Evolutionary conservation across 2,113 vertebrate genomes (phyloP).

Genomic region (Ophiodon elongatus): DNA sequence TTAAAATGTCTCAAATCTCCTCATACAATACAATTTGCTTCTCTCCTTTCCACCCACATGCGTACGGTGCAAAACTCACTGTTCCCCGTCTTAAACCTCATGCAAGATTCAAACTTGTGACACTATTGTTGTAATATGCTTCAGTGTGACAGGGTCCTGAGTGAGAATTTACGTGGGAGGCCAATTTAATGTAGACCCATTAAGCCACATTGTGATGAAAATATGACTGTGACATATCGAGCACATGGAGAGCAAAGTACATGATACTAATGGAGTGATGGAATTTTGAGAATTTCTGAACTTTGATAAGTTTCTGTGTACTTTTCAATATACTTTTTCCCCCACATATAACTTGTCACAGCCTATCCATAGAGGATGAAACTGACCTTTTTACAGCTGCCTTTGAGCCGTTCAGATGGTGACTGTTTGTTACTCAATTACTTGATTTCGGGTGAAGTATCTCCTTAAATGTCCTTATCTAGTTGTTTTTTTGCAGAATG

Average conservation of each 20-base stretch:
- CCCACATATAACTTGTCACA: neutral
- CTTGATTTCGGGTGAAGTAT: neutral
- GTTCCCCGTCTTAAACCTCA: neutral
- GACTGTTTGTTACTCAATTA: neutral
- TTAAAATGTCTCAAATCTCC: neutral
- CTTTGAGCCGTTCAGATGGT: neutral
- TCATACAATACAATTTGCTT: neutral
- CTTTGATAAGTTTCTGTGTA: neutral
- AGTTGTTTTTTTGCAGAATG: neutral
- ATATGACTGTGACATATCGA: neutral
- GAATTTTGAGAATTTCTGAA: too few species aligned
- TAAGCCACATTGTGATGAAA: too few species aligned
- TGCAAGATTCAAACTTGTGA: neutral
- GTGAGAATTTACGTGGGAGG: neutral
- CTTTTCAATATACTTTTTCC: neutral
- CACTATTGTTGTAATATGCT: too few species aligned
- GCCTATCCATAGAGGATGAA: neutral
- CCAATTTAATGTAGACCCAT: neutral
- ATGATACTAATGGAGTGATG: neutral
- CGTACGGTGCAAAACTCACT: too few species aligned
- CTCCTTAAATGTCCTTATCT: neutral
- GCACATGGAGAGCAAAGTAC: neutral
- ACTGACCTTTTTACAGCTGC: neutral
- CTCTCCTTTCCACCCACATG: neutral
- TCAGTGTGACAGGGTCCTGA: neutral